These are phyloP conservation scores for Saccostrea glomerata DNA, from an alignment of 1,140 invertebrate genomes.

Conservation along the genomic window DNA sequence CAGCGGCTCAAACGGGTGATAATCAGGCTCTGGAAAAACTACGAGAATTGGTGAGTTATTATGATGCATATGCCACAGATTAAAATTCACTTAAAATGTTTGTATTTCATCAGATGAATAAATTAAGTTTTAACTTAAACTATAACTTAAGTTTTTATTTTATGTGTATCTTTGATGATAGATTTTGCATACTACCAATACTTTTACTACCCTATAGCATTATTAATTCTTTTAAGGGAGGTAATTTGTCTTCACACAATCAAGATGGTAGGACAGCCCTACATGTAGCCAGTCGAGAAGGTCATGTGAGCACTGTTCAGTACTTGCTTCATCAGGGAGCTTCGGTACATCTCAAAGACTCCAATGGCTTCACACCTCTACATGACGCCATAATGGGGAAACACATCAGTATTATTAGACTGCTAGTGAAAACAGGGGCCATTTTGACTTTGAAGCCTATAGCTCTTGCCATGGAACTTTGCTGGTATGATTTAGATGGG, in stretches of 20 bases:
- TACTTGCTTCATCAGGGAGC: constrained; percentile 90
- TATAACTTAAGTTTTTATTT: no score
- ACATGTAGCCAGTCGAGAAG: constrained; percentile 88
- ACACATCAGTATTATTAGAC: constrained; percentile 70
- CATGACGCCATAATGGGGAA: constrained; percentile 73
- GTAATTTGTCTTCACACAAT: constrained; percentile 86
- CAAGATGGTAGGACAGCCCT: constrained; percentile 89
- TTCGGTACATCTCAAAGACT: constrained; percentile 89
- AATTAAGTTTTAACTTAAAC: no score
- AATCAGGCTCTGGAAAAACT: constrained; percentile 79
- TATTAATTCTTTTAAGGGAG: constrained; percentile 58
- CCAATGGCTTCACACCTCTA: constrained; percentile 76
- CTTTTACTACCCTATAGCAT: background rate
- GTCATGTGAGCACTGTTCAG: constrained; percentile 85
- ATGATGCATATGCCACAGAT: background rate
- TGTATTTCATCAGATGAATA: no score
- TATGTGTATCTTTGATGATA: no score
- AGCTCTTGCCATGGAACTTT: constrained; percentile 83
- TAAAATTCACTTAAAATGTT: no score
- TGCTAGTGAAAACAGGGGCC: constrained; percentile 84
- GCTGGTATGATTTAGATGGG: constrained; percentile 71
- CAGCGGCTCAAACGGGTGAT: constrained; percentile 86
- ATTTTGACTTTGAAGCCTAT: constrained; percentile 79
- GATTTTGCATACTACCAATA: background rate
- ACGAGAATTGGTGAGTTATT: background rate